Percentiles rank a stretch among this genome's conserved stretches.
Evolutionary conservation across 2,797 vertebrate species (phyloP).

Genomic region (Micromesistius poutassou): DNA sequence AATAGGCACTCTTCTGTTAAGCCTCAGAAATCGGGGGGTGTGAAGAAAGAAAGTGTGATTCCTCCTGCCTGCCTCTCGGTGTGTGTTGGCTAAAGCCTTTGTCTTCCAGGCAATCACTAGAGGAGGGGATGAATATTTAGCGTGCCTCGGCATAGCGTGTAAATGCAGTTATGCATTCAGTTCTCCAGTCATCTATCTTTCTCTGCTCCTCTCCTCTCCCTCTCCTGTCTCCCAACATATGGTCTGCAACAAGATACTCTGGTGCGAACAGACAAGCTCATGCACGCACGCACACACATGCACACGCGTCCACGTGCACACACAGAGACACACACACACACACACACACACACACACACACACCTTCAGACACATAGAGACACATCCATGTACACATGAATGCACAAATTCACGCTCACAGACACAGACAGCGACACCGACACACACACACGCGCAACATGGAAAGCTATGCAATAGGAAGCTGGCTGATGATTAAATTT

Average conservation of each 20-base stretch:
- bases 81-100: slow-evolving; percentile 42
- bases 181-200: slow-evolving; percentile 73
- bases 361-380: neutral
- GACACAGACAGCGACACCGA: neutral
- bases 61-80: neutral
- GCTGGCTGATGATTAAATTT: neutral
- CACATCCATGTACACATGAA: neutral
- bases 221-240: slow-evolving; percentile 68
- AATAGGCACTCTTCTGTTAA: neutral
- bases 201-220: slow-evolving; percentile 51
- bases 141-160: slow-evolving; percentile 54
- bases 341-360: neutral
- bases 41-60: neutral
- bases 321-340: neutral
- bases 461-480: neutral
- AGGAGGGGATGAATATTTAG: slow-evolving; percentile 66
- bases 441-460: neutral
- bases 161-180: slow-evolving; percentile 69
- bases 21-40: neutral
- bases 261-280: slow-evolving; percentile 15
- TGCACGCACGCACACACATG: neutral
- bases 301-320: neutral
- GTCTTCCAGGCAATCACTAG: slow-evolving; percentile 49
- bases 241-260: slow-evolving; percentile 55
- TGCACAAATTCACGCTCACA: neutral